Base-by-base conservation (phyloP, 2,113 vertebrate species). In the Hymenochirus boettgeri region DNA sequence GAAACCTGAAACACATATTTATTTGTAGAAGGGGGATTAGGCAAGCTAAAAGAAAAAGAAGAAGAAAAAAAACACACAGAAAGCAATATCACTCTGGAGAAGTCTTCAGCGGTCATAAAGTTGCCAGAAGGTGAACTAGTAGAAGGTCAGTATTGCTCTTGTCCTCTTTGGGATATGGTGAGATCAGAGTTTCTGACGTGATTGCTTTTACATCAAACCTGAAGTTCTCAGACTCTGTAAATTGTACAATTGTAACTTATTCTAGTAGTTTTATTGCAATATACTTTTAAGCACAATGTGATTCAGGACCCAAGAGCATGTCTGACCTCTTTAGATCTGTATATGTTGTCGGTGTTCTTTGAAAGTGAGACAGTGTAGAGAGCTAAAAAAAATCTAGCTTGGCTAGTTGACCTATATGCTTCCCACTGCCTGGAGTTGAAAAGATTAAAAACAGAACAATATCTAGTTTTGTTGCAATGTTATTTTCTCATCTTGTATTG, bases 361-460 rank as follows among this genome's bases (percentile, higher is more conserved):
- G 65, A 53, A 69, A 69, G 23, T 22, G 57, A 69, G 48, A 69
- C 47, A 29, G 35, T 22, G n/a, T 52, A 65, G 45, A 60, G 47
- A 60, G 60, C 59, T 59, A 69, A 69, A 60, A 69, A 53, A n/a
- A n/a, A n/a, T n/a, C 57, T 22, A 69, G 65, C 65, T 60, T 60
- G 65, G 65, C 56, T 51, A 18, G 47, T 60, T 69, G 65, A 69
- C 65, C 65, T 69, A 69, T 51, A 60, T 60, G 65, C 65, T 58
- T 69, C 50, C 37, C 65, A 58, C 57, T 53, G 65, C 65, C 57
- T 69, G 65, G 47, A 69, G 65, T 60, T 69, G 65, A 69, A 69
- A 53, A 69, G 65, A 69, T 69, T 69, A 69, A 69, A 67, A 69
- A 69, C 65, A 45, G 33, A 69, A 57, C 65, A 69, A 69, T 69